Evolutionary conservation across 2,113 vertebrate species (phyloP).

Genomic region (Gnathonemus longibarbis): DNA sequence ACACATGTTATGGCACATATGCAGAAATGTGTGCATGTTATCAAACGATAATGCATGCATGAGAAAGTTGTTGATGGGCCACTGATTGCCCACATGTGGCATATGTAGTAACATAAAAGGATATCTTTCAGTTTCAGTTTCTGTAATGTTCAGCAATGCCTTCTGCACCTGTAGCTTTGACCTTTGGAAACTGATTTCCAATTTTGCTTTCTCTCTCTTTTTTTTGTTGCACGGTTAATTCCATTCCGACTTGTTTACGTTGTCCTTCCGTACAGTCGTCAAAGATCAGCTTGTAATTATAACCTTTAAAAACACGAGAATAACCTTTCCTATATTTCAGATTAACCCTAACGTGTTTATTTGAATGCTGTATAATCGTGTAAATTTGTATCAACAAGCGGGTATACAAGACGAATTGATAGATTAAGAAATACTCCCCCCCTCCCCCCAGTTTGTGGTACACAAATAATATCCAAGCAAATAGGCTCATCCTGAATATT

Average conservation of each 20-base stretch:
- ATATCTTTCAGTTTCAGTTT: neutral
- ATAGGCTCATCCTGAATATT: neutral
- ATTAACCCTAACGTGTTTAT: neutral
- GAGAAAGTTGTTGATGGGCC: slow-evolving; percentile 17
- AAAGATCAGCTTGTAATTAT: neutral
- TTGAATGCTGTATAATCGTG: neutral
- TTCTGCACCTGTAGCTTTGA: neutral
- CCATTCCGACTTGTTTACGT: neutral
- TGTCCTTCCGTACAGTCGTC: neutral
- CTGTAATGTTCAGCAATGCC: neutral
- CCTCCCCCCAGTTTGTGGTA: neutral
- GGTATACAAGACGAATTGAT: neutral
- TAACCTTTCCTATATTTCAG: neutral
- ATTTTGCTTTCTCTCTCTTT: neutral
- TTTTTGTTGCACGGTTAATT: neutral
- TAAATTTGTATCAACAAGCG: neutral
- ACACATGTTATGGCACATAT: slow-evolving; percentile 19
- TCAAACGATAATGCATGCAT: slow-evolving; percentile 17
- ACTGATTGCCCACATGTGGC: neutral
- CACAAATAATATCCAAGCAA: neutral
- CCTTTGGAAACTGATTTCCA: neutral
- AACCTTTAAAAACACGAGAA: neutral
- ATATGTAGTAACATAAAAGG: neutral
- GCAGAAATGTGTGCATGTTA: slow-evolving; percentile 16
- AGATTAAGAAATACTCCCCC: neutral